Conservation (phyloP, 2,113 vertebrate genomes). For the Pardalotus punctatus region DNA sequence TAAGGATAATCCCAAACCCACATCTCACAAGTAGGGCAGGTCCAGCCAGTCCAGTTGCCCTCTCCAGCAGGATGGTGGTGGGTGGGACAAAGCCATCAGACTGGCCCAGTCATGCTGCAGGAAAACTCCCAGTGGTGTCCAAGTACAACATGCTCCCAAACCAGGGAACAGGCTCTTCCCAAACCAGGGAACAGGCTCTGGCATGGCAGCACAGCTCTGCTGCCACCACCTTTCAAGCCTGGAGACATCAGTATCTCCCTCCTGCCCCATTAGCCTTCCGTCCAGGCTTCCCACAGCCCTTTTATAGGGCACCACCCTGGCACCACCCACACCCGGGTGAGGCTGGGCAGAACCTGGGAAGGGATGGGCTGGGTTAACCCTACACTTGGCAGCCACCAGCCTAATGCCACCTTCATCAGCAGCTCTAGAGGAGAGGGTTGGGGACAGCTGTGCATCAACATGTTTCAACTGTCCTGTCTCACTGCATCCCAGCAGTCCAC, state of each 20-base stretch:
- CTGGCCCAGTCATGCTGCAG: background rate
- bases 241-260: background rate
- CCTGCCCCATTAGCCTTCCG: accelerated
- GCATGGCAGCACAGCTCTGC: background rate
- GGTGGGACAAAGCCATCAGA: background rate
- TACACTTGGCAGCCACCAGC: background rate
- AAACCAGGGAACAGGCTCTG: background rate
- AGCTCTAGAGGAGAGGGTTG: background rate
- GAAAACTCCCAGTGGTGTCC: background rate
- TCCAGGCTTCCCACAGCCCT: background rate
- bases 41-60: background rate
- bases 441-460: background rate
- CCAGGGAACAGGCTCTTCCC: background rate
- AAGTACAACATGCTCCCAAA: background rate
- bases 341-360: background rate
- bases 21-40: background rate
- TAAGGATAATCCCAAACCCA: background rate
- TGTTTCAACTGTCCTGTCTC: background rate
- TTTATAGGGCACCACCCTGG: background rate
- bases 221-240: background rate
- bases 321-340: background rate
- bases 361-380: background rate
- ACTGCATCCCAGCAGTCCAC: background rate
- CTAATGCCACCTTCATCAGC: background rate
- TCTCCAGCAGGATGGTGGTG: background rate